A percentile compares a stretch with the other conserved stretches of the same genome.
Conservation (phyloP, 2,888 invertebrate species). For the Mythimna albipuncta region DNA sequence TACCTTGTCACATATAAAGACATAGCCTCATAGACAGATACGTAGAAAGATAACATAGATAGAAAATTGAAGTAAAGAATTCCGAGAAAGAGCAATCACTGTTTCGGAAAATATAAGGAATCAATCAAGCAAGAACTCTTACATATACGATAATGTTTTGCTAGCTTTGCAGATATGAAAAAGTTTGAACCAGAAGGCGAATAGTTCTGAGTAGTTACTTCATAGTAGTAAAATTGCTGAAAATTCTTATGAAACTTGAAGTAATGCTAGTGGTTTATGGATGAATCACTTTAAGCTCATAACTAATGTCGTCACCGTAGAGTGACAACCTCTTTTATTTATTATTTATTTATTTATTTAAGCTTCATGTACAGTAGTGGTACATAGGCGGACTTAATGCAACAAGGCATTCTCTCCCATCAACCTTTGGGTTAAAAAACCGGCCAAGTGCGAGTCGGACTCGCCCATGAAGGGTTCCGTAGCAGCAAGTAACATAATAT, state of each 20-base stretch:
- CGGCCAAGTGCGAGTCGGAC: no score
- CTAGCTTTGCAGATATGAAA: constrained; percentile 10
- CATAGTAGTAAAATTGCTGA: neutral
- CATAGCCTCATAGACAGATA: neutral
- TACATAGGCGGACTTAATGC: no score
- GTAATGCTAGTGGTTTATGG: neutral
- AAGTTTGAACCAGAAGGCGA: constrained; percentile 7
- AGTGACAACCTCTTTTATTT: no score
- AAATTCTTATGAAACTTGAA: neutral
- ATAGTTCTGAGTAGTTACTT: neutral
- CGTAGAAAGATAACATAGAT: neutral
- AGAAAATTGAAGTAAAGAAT: constrained; percentile 26
- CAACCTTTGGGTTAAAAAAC: no score
- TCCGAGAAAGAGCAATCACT: constrained; percentile 32
- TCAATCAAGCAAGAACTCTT: constrained; percentile 44
- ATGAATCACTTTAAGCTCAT: neutral
- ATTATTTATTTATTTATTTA: no score
- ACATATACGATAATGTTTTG: constrained; percentile 21
- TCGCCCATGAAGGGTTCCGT: no score
- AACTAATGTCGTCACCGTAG: no score
- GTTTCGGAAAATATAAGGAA: constrained; percentile 29
- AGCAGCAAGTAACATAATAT: no score
- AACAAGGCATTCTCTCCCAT: no score
- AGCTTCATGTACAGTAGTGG: no score
- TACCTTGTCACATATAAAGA: neutral